Conservation (phyloP, 1,140 invertebrate genomes). For the Drosophila mojavensis region DNA sequence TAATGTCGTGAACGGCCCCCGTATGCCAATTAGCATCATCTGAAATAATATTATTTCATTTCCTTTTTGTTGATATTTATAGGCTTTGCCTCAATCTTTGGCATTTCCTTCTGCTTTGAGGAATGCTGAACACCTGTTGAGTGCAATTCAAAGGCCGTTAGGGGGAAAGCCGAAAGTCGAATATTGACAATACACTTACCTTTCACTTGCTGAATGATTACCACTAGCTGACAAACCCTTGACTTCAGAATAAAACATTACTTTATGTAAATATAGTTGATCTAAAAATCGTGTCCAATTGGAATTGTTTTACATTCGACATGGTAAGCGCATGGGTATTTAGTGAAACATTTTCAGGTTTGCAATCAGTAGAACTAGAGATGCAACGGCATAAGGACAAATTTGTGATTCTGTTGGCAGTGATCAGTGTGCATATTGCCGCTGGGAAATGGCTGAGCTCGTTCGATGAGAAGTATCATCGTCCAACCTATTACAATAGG, state of each 20-base stretch:
- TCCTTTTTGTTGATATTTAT: not conserved
- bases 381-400: slow-evolving; percentile 7
- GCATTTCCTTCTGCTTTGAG: too few species aligned
- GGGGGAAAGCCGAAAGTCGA: too few species aligned
- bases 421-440: not conserved
- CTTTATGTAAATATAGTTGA: not conserved
- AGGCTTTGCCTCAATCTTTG: not conserved
- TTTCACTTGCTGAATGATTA: too few species aligned
- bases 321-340: not conserved
- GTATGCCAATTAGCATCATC: not conserved
- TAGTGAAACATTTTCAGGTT: not conserved
- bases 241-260: too few species aligned
- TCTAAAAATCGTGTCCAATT: not conserved
- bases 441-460: slow-evolving; percentile 33
- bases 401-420: not conserved
- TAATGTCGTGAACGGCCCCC: not conserved
- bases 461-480: slow-evolving; percentile 49
- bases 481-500: slow-evolving; percentile 51
- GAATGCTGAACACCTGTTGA: too few species aligned
- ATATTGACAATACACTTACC: too few species aligned
- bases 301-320: not conserved
- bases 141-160: too few species aligned
- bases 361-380: slow-evolving; percentile 34
- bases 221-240: too few species aligned
- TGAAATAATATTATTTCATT: not conserved